These are phyloP conservation scores for Ictalurus punctatus DNA, from an alignment of 2,113 vertebrate species.

Conservation along the genomic window DNA sequence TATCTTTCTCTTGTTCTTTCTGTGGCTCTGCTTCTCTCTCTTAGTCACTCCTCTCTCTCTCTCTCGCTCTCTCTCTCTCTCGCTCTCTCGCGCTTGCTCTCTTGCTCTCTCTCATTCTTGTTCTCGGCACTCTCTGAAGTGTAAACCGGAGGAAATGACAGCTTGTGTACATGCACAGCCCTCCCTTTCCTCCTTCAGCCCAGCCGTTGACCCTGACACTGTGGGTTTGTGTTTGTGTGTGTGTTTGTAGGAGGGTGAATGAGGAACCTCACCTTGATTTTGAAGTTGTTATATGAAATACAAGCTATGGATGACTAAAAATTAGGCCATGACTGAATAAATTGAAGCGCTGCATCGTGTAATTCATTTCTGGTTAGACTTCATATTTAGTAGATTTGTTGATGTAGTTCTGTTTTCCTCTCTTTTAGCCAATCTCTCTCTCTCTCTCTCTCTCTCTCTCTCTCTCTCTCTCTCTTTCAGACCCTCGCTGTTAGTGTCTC, in stretches of 20 bases:
- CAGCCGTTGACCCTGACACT: background rate
- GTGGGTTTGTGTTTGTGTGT: background rate
- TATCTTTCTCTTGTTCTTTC: background rate
- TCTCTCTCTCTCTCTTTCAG: background rate
- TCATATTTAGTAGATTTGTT: slow-evolving; percentile 28
- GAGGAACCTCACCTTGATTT: background rate
- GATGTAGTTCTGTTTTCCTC: background rate
- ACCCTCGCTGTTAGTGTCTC: slow-evolving; percentile 15
- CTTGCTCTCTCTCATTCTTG: background rate
- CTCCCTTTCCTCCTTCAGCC: background rate
- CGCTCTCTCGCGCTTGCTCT: background rate
- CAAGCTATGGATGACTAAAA: slow-evolving; percentile 19
- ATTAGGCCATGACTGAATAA: background rate
- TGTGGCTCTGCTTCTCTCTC: background rate
- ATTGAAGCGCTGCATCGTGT: background rate
- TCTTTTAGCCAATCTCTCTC: background rate
- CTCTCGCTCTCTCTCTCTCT: background rate
- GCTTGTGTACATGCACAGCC: background rate
- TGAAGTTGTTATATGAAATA: slow-evolving; percentile 13
- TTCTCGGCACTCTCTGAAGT: slow-evolving; percentile 5
- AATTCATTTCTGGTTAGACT: slow-evolving; percentile 21
- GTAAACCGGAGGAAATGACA: slow-evolving; percentile 34
- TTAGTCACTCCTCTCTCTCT: background rate
- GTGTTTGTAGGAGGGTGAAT: slow-evolving; percentile 1
- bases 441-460: background rate